Percentiles rank a stretch among this genome's conserved stretches.
Evolutionary conservation across 2,113 vertebrate genomes (phyloP).

Genomic region (Atrichornis clamosus): DNA sequence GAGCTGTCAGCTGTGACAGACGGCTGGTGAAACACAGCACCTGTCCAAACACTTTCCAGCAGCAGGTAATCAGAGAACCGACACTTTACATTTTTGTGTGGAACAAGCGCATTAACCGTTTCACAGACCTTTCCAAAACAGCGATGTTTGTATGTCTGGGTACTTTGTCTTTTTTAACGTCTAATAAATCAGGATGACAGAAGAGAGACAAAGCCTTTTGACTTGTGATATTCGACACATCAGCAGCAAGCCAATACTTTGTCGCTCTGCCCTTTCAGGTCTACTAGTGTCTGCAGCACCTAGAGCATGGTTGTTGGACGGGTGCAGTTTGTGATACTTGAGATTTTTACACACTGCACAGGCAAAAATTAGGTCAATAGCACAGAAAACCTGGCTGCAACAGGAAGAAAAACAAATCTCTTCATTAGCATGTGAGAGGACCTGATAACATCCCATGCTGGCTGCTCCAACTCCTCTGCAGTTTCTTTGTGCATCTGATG

Average conservation of each 20-base stretch:
- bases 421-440: background rate
- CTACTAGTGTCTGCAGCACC: background rate
- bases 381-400: background rate
- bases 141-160: background rate
- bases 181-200: slow-evolving; percentile 61
- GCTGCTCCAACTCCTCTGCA: rapidly evolving
- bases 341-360: background rate
- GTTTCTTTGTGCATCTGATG: background rate
- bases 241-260: background rate
- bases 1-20: slow-evolving; percentile 32
- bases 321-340: background rate
- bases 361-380: background rate
- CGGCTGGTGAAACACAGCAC: slow-evolving; percentile 11
- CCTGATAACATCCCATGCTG: background rate
- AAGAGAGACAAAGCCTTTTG: slow-evolving; percentile 1
- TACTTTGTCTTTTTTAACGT: slow-evolving; percentile 41
- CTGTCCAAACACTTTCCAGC: slow-evolving; percentile 57
- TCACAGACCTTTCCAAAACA: slow-evolving; percentile 19
- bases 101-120: slow-evolving; percentile 51
- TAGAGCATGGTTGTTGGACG: background rate
- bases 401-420: background rate
- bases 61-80: slow-evolving; percentile 42
- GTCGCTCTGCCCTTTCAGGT: background rate
- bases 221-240: slow-evolving; percentile 10
- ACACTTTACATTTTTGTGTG: slow-evolving; percentile 50